Base-by-base conservation (phyloP, 2,113 vertebrate species). In the Stigmatopora nigra region DNA sequence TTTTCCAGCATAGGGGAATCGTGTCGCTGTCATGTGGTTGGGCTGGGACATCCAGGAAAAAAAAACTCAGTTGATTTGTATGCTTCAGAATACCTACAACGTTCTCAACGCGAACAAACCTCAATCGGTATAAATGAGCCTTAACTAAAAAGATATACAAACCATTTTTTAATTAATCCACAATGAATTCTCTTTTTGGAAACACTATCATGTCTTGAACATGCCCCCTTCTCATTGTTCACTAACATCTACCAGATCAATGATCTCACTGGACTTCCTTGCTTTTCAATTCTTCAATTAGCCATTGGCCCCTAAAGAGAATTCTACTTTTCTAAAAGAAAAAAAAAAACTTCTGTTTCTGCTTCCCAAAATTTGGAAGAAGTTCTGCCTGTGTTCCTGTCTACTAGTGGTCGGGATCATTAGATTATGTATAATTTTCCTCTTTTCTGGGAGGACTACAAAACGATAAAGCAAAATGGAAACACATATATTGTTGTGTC, bases 261-360 rank as follows among this genome's bases (percentile, higher is more conserved):
- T 84, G 86, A 88, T 82, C 84, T 87, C 86, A 84, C 67, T 77
- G 61, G 61, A 31, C 25, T 31, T 31, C 71, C 79, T 83, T 75
- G 25, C 69, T 73, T 67, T 77, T 61, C 76, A 74, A 64, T 78
- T 73, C 85, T 88, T 86, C 87, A 86, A 88, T 88, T 84, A 87
- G 80, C 80, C 55, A 20, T 75, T 86, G 82, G 83, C 84, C 2
- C 68, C 67, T 52, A 44, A 57, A 74, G 65, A 76, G 64, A 77
- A 78, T 79, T 73, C 68, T 70, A 73, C 44, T 79, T 44, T 64
- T 58, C 82, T 71, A 69, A 75, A n/a, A n/a, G n/a, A n/a, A n/a
- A n/a, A n/a, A n/a, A n/a, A n/a, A 77, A 85, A 87, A 80, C 69
- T 48, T 70, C 78, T 77, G 70, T 65, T 51, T 52, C 57, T 25